A percentile compares a stretch with the other conserved stretches of the same genome.
Conservation (phyloP, 1,140 invertebrate genomes). For the Sarcophaga peregrina region DNA sequence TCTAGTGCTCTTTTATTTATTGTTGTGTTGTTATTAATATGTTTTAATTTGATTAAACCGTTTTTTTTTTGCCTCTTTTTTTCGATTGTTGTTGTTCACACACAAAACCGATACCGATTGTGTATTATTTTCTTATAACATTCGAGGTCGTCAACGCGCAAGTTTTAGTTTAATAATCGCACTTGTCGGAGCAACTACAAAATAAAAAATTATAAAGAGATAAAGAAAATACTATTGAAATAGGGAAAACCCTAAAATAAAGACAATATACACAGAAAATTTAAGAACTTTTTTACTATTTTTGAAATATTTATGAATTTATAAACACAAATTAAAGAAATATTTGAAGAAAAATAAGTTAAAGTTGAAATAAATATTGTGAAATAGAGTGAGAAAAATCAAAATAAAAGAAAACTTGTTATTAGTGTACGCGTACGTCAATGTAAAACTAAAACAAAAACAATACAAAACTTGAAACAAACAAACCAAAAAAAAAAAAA, state of each 20-base stretch:
- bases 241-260: constrained; percentile 29
- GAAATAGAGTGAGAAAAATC: constrained; percentile 26
- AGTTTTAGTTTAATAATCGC: constrained; percentile 48
- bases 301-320: constrained; percentile 11
- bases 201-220: constrained; percentile 29
- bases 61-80: not conserved
- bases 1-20: not conserved
- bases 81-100: too few species aligned
- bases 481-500: not conserved
- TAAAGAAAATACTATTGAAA: constrained; percentile 24
- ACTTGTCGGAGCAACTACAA: constrained; percentile 47
- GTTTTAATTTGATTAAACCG: not conserved
- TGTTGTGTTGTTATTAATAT: not conserved
- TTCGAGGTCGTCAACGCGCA: constrained; percentile 34
- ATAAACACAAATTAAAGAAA: constrained; percentile 8
- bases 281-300: not conserved
- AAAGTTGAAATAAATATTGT: constrained; percentile 1
- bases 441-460: not conserved
- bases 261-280: constrained; percentile 29
- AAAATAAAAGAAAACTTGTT: too few species aligned
- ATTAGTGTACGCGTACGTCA: too few species aligned
- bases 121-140: constrained; percentile 43
- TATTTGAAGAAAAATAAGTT: not conserved
- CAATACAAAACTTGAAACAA: not conserved
- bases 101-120: not conserved